Base-by-base conservation (phyloP, 2,888 invertebrate genomes). In the Resseliella maxima region DNA sequence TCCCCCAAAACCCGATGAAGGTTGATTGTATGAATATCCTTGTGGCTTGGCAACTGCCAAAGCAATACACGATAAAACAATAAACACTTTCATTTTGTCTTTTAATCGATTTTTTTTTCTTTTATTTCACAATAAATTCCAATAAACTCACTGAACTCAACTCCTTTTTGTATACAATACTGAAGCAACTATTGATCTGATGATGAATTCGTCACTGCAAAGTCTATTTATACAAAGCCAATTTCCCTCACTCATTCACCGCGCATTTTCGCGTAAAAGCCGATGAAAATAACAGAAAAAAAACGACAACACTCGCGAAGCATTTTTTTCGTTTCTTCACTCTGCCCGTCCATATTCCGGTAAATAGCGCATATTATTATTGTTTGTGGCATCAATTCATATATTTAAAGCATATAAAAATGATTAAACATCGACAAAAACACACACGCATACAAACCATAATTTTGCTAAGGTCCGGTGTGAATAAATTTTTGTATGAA, bases 401-500 rank as follows among this genome's bases (percentile, higher is more conserved):
- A 31, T 15, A 31, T 0, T 31, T n/a, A 72, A 72, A 72, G 2
- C 35, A 72, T 72, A n/a, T 31, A 15, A 31, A 12, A 31, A 31
- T 72, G 31, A 59, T 59, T 59, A 24, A 24, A 3, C 59, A 59
- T 72, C 72, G 31, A 59, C 24, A 72, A 72, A 72, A 72, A 31
- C 31, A 31, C 21, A 72, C 72, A 31, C 72, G 2, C 31, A 72
- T 35, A 6, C 72, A 72, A 31, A 72, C 72, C 31, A 72, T 15
- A 35, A n/a, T n/a, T n/a, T n/a, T 35, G n/a, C n/a, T 35, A 10
- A 35, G 18, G 27, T 72, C 31, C 72, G 72, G 72, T 72, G 72
- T 72, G 72, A 72, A 72, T 72, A 35, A 27, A 72, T 72, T 59
- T 59, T 59, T n/a, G n/a, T n/a, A n/a, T n/a, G n/a, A n/a, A n/a